Percentiles rank a stretch among this genome's conserved stretches.
phyloP scores from a whole-genome alignment of 2,888 invertebrate species.

The Diarsia brunnea region DNA sequence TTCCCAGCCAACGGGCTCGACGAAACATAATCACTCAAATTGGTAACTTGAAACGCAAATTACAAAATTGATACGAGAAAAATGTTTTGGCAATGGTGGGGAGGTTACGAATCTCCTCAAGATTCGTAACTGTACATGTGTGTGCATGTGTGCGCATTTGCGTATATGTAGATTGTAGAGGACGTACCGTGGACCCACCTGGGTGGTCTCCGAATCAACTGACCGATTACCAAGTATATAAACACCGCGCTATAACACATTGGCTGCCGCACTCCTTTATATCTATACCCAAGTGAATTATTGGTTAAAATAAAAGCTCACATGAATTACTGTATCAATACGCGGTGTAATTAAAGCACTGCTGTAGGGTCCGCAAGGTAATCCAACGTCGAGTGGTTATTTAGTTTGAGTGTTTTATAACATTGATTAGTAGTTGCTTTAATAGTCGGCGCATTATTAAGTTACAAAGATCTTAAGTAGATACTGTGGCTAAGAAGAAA shows the following conservation, averaged over 20 bases:
- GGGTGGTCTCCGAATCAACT: slow-evolving; percentile 88
- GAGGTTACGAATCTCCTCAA: slow-evolving; percentile 53
- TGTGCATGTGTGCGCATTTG: slow-evolving; percentile 62
- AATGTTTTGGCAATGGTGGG: slow-evolving; percentile 69
- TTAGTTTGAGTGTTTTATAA: slow-evolving; percentile 56
- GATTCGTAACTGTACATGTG: slow-evolving; percentile 67
- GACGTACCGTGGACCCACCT: slow-evolving; percentile 78
- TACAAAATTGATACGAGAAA: slow-evolving; percentile 84
- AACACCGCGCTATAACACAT: slow-evolving; percentile 72
- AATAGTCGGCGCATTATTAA: slow-evolving; percentile 48
- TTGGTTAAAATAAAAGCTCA: slow-evolving; percentile 83
- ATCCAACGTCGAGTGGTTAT: slow-evolving; percentile 62
- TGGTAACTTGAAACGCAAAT: slow-evolving; percentile 87
- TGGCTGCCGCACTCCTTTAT: slow-evolving; percentile 75
- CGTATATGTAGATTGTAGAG: slow-evolving; percentile 69
- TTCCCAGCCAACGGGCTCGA: slow-evolving; percentile 77
- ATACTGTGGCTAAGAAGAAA: background rate
- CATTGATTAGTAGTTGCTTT: slow-evolving; percentile 45
- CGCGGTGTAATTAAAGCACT: slow-evolving; percentile 80
- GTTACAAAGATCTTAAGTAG: slow-evolving; percentile 51
- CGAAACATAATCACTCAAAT: slow-evolving; percentile 85
- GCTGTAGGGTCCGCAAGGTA: slow-evolving; percentile 66
- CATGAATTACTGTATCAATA: slow-evolving; percentile 81
- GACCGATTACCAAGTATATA: slow-evolving; percentile 84
- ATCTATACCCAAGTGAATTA: slow-evolving; percentile 78